Percentiles rank a stretch among this genome's conserved stretches.
phyloP scores from a whole-genome alignment of 2,797 vertebrate genomes.

The Holocentrus rufus region DNA sequence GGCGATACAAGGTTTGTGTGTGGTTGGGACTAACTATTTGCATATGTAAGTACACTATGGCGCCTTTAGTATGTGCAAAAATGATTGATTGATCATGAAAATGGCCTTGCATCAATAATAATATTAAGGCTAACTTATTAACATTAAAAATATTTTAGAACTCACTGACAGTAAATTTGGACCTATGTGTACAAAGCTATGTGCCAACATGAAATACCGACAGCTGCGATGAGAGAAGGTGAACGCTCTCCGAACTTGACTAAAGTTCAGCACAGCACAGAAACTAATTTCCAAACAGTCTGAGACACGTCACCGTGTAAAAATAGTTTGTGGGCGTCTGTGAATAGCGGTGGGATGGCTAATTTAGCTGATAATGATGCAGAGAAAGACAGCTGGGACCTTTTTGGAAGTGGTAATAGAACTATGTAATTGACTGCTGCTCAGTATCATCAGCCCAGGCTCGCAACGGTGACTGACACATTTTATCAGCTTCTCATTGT shows the following conservation, averaged over 20 bases:
- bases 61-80: too few relatives aligned
- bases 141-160: too few relatives aligned
- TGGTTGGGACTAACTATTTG: too few relatives aligned
- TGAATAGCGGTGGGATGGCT: slow-evolving; percentile 64
- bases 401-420: slow-evolving; percentile 77
- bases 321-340: slow-evolving; percentile 61
- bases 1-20: too few relatives aligned
- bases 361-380: slow-evolving; percentile 81
- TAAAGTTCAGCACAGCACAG: slow-evolving; percentile 21
- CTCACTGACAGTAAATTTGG: too few relatives aligned
- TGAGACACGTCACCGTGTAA: slow-evolving; percentile 43
- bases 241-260: slow-evolving; percentile 4
- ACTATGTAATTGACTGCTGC: slow-evolving; percentile 77
- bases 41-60: too few relatives aligned
- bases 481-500: slow-evolving; percentile 78
- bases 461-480: slow-evolving; percentile 73
- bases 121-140: too few relatives aligned
- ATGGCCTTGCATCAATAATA: too few relatives aligned
- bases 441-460: slow-evolving; percentile 59
- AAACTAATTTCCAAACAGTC: slow-evolving; percentile 57
- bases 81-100: too few relatives aligned
- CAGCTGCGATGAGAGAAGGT: slow-evolving; percentile 12
- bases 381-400: slow-evolving; percentile 80
- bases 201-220: slow-evolving; percentile 3
- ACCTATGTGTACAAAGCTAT: slow-evolving; percentile 17